Evolutionary conservation across 2,113 vertebrate genomes (phyloP), one percentile per base, ranked within the genome.

Genomic region (Megaceryle maxima): DNA sequence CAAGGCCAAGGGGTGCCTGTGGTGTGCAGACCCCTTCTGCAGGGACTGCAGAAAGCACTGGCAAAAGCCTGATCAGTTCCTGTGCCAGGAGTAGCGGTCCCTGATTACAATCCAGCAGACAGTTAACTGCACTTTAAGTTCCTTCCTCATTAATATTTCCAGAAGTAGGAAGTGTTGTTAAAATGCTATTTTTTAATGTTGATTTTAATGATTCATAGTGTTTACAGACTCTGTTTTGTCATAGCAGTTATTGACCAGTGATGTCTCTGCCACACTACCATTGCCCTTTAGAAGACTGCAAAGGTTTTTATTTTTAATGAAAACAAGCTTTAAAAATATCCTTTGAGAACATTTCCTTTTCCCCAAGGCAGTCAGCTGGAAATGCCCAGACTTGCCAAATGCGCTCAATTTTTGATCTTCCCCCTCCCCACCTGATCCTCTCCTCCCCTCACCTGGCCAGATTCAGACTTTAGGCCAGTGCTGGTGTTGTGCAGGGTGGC

Each of bases 61-160:
- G 64, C 39, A 64, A 37, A 91, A 69, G 3, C 43, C 57, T 41
- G 29, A 59, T 70, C 46, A 44, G 2, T 24, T 68, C 35, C n/a
- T 80, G 31, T 62, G 46, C 35, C 55, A 88, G 31, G 14, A 83
- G 12, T 76, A 37, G 17, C 2, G 12, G 6, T 80, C 74, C 28
- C 41, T 93, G 73, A 80, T 46, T 51, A 53, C 37, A 85, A 3
- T 74, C 56, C 55, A 92, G 60, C 75, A 87, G 79, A 79, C 15
- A 81, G 60, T 69, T 81, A 86, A 75, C 68, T 64, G 64, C 41
- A 56, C 13, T 94, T 92, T 35, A 46, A 63, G 24, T 81, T 94
- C 56, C 33, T 74, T 88, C 55, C 53, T 94, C 85, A 86, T 88
- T 59, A 93, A 95, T 86, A 67, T 95, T 94, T 92, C 33, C 69